These are phyloP conservation scores for Apeira syringaria DNA, from an alignment of 2,888 invertebrate species.

Conservation along the genomic window DNA sequence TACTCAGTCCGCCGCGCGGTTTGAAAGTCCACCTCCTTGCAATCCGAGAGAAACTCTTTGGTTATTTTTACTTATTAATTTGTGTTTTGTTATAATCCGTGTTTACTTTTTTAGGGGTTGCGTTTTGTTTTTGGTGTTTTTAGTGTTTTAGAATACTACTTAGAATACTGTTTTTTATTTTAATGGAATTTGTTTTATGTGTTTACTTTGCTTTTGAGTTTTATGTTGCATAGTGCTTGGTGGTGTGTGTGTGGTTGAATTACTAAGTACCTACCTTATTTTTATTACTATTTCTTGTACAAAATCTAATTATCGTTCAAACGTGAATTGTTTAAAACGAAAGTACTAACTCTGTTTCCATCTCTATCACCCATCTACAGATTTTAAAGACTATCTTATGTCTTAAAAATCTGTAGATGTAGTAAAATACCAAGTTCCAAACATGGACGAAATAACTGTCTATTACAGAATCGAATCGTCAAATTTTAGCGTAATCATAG, in stretches of 20 bases:
- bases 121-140: not conserved
- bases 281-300: too few species aligned
- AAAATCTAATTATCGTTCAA: too few species aligned
- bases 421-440: too few species aligned
- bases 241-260: not conserved
- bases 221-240: not conserved
- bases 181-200: not conserved
- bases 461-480: too few species aligned
- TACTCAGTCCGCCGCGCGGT: constrained; percentile 6
- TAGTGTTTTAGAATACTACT: not conserved
- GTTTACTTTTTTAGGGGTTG: not conserved
- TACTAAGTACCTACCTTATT: too few species aligned
- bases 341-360: too few species aligned
- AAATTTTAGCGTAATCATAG: too few species aligned
- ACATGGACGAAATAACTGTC: too few species aligned
- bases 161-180: not conserved
- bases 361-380: too few species aligned
- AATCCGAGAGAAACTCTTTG: constrained; percentile 2
- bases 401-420: too few species aligned
- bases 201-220: not conserved
- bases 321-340: too few species aligned
- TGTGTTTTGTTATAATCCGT: not conserved
- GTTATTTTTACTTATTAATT: constrained; percentile 11
- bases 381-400: too few species aligned
- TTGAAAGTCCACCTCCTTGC: constrained; percentile 13